Evolutionary conservation across 2,888 invertebrate genomes (phyloP).

Genomic region (Lithophane semibrunnea): DNA sequence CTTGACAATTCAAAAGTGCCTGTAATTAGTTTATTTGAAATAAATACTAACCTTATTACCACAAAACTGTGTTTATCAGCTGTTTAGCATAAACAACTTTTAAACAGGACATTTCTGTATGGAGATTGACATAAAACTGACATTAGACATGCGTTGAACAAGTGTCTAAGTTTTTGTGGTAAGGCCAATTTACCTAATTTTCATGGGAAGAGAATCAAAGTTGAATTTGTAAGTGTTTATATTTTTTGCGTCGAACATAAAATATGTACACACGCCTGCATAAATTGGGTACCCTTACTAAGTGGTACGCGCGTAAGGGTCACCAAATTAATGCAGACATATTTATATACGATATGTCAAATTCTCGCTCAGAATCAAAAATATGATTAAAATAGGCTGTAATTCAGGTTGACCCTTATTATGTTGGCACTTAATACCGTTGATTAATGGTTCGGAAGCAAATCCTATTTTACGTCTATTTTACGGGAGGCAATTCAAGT

Average conservation of each 20-base stretch:
- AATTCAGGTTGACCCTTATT: constrained; percentile 29
- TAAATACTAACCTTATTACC: too few relatives aligned
- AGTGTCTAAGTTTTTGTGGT: too few relatives aligned
- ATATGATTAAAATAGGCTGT: constrained; percentile 27
- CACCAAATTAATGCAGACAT: constrained; percentile 36
- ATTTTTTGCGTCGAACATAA: background rate
- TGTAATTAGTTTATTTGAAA: background rate
- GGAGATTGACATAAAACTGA: too few relatives aligned
- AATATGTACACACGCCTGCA: background rate
- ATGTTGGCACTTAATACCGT: constrained; percentile 3
- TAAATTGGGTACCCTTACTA: constrained; percentile 28
- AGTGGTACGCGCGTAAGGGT: constrained; percentile 25
- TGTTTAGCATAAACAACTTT: too few relatives aligned
- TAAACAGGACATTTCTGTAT: too few relatives aligned
- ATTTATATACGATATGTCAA: constrained; percentile 1
- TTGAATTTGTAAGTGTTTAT: background rate
- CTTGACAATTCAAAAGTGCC: background rate
- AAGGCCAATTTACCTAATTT: background rate
- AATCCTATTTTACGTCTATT: background rate
- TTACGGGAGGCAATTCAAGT: background rate
- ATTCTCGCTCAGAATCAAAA: constrained; percentile 19
- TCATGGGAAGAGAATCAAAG: background rate
- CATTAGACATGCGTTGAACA: too few relatives aligned
- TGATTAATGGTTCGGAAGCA: background rate
- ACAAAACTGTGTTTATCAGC: too few relatives aligned